These are phyloP conservation scores for Fulica atra DNA, from an alignment of 2,113 vertebrate species.

Conservation along the genomic window DNA sequence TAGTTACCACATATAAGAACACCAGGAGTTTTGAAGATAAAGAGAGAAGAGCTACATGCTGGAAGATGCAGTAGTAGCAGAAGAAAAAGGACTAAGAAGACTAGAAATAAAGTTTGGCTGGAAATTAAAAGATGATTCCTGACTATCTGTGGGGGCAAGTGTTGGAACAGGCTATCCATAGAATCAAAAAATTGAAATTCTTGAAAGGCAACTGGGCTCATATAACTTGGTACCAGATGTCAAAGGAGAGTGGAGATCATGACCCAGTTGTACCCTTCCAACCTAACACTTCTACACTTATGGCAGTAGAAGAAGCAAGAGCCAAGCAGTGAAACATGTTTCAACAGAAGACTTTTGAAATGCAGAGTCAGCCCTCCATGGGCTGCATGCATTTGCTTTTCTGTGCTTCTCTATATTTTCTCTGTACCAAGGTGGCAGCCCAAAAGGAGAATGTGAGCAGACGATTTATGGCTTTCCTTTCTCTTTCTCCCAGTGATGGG, in stretches of 20 bases:
- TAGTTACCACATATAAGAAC: neutral
- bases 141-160: neutral
- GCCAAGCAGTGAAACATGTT: neutral
- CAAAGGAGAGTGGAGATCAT: neutral
- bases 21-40: neutral
- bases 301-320: neutral
- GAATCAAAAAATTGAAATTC: neutral
- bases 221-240: rapidly evolving
- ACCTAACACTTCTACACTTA: rapidly evolving
- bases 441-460: rapidly evolving
- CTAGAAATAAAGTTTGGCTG: neutral
- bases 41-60: neutral
- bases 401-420: neutral
- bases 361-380: neutral
- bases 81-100: neutral
- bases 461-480: neutral
- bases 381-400: neutral
- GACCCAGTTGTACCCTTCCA: neutral
- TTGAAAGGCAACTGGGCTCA: rapidly evolving
- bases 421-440: neutral
- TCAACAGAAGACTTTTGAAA: neutral
- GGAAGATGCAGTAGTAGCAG: neutral
- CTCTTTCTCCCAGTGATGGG: neutral
- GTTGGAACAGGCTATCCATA: neutral
- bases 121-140: neutral